Evolutionary conservation across 2,113 vertebrate species (phyloP).

Genomic region (Notechis scutatus): DNA sequence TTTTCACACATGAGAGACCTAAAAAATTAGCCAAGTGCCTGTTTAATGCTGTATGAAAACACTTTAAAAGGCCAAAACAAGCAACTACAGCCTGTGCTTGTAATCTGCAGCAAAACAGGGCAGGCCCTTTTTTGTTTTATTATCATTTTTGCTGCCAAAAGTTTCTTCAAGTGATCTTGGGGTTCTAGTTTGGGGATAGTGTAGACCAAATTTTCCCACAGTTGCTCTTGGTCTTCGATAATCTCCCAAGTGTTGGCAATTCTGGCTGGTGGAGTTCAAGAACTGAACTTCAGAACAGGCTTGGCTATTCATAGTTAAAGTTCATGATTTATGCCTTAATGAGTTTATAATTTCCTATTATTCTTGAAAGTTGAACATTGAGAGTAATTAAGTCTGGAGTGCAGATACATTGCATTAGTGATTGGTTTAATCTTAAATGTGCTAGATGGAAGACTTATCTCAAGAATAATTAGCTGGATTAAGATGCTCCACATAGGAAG

Average conservation of each 20-base stretch:
- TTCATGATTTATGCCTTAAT: not conserved
- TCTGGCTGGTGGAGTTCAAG: not conserved
- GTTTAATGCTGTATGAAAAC: not conserved
- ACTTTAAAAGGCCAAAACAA: not conserved
- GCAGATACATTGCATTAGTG: not conserved
- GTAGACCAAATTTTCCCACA: not conserved
- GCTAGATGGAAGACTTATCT: not conserved
- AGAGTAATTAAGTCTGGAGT: not conserved
- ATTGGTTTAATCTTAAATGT: not conserved
- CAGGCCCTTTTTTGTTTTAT: not conserved
- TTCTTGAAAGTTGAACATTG: not conserved
- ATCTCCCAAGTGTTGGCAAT: not conserved
- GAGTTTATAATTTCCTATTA: not conserved
- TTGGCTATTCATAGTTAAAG: not conserved
- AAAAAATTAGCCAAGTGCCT: not conserved
- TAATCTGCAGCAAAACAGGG: not conserved
- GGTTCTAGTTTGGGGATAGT: not conserved
- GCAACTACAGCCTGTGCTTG: not conserved
- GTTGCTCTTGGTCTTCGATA: not conserved
- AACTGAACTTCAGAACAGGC: not conserved
- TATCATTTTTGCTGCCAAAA: not conserved
- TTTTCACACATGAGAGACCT: not conserved
- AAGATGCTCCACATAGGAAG: not conserved
- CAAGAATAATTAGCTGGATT: not conserved
- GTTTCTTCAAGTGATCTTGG: not conserved